Evolutionary conservation across 2,113 vertebrate genomes (phyloP).

Genomic region (Psophia crepitans): DNA sequence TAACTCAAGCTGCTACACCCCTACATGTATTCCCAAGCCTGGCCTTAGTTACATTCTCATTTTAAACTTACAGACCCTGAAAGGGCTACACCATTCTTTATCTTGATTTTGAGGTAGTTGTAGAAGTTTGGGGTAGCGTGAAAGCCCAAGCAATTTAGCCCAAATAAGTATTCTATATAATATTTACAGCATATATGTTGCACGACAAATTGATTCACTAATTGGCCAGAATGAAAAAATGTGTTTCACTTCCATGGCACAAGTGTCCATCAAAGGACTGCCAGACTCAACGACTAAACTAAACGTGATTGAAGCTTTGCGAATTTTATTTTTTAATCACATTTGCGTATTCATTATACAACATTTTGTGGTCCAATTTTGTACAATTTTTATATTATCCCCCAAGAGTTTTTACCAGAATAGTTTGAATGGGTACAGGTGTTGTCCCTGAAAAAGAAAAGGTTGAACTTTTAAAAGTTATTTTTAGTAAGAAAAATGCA

Average conservation of each 20-base stretch:
- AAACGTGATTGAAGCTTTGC: rapidly evolving
- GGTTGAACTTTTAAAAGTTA: background rate
- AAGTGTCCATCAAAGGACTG: background rate
- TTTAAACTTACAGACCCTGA: background rate
- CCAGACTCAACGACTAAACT: background rate
- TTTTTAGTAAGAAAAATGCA: slow-evolving; percentile 10
- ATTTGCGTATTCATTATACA: background rate
- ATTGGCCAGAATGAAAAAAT: background rate
- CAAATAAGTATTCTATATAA: background rate
- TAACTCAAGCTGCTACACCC: background rate
- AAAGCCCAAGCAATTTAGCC: background rate
- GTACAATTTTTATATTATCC: background rate
- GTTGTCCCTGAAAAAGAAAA: background rate
- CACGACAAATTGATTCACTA: background rate
- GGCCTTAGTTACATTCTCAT: background rate
- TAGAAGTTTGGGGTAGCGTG: background rate
- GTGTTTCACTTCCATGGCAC: background rate
- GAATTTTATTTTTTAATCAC: background rate
- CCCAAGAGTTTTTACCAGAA: background rate
- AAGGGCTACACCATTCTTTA: background rate
- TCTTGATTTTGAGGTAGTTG: background rate
- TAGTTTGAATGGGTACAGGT: background rate
- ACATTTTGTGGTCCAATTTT: background rate
- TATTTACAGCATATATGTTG: background rate
- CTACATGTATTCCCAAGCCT: background rate